These are phyloP conservation scores for Pyrrhia umbra DNA, from an alignment of 2,888 invertebrate genomes.

Conservation along the genomic window DNA sequence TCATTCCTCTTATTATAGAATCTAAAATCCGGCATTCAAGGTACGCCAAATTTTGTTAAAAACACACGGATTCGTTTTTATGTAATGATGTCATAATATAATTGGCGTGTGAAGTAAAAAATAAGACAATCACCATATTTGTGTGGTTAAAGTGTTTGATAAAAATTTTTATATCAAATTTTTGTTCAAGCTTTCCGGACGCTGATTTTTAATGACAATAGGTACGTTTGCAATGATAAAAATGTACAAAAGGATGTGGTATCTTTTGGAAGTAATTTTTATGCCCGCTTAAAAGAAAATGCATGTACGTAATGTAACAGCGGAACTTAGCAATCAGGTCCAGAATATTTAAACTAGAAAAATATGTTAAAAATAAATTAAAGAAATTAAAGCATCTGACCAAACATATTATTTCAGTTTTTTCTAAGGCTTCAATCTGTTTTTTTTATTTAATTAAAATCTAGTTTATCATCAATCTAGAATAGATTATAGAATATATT, in stretches of 20 bases:
- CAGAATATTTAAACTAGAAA: too few species aligned
- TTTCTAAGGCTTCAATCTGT: too few species aligned
- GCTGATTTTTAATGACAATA: neutral
- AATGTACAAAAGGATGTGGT: neutral
- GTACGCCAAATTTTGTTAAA: constrained; percentile 46
- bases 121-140: constrained; percentile 40
- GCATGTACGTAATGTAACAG: neutral
- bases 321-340: neutral
- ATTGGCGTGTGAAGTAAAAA: constrained; percentile 59
- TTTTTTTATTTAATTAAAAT: too few species aligned
- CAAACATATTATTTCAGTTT: too few species aligned
- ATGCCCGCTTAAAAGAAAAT: too few species aligned
- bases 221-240: neutral
- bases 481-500: too few species aligned
- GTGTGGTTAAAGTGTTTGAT: constrained; percentile 12
- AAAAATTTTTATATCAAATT: constrained; percentile 6
- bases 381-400: too few species aligned
- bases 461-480: too few species aligned
- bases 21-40: constrained; percentile 55
- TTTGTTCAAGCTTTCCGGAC: constrained; percentile 6
- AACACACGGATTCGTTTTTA: constrained; percentile 43
- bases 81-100: constrained; percentile 55
- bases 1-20: constrained; percentile 25
- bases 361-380: too few species aligned
- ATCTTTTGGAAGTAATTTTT: neutral